These are phyloP conservation scores for Coenonympha arcania DNA, from an alignment of 2,888 invertebrate genomes.

Conservation along the genomic window DNA sequence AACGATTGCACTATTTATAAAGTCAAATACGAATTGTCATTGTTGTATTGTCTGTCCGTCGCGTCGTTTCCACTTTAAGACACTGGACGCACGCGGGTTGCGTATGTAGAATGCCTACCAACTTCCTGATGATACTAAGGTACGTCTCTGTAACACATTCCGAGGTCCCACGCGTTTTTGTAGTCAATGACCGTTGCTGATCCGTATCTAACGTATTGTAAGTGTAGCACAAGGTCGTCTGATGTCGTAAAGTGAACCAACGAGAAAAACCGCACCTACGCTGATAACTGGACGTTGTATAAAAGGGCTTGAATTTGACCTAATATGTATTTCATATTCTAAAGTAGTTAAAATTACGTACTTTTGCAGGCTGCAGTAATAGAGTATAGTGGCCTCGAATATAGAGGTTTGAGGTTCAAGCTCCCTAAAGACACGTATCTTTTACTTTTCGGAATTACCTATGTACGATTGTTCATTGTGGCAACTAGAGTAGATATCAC, in stretches of 20 bases:
- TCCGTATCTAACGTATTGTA: conserved; percentile 13
- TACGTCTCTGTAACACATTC: conserved; percentile 33
- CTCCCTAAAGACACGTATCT: too few species aligned
- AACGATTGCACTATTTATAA: conserved; percentile 64
- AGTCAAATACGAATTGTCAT: conserved; percentile 62
- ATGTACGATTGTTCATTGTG: too few species aligned
- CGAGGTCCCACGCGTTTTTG: conserved; percentile 30
- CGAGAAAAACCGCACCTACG: conserved; percentile 10
- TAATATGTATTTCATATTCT: not conserved
- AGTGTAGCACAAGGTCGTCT: conserved; percentile 15
- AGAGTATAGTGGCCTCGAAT: too few species aligned
- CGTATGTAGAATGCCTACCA: conserved; percentile 28
- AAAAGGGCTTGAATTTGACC: not conserved
- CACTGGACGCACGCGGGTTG: conserved; percentile 41
- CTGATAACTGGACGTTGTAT: conserved; percentile 1
- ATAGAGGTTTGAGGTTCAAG: too few species aligned
- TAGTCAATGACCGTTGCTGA: conserved; percentile 34
- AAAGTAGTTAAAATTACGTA: too few species aligned
- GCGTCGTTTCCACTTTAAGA: conserved; percentile 57
- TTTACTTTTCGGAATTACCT: too few species aligned
- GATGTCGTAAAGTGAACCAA: conserved; percentile 7
- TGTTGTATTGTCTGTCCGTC: conserved; percentile 63
- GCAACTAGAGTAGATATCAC: too few species aligned
- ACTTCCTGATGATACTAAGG: conserved; percentile 49
- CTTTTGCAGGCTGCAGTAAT: too few species aligned